phyloP scores from a whole-genome alignment of 2,113 vertebrate species.

The Perccottus glenii region DNA sequence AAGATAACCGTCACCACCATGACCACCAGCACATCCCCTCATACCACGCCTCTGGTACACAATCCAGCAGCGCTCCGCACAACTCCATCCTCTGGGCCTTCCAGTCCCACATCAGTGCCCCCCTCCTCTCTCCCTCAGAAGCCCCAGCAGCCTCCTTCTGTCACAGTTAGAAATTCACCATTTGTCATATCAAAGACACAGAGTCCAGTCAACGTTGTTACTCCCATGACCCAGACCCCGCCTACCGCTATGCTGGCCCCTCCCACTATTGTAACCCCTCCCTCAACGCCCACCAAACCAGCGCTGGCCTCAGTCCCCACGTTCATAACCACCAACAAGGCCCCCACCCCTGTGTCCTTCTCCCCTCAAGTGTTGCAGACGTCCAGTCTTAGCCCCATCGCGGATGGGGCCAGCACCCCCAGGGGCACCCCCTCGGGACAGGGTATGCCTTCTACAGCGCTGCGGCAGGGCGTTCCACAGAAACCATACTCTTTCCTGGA shows the following conservation, averaged over 20 bases:
- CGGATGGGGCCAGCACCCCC: slow-evolving; percentile 58
- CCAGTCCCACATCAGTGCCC: background rate
- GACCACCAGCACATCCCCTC: slow-evolving; percentile 3
- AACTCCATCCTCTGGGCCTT: slow-evolving; percentile 6
- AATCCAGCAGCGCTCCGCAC: background rate
- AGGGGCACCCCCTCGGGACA: slow-evolving; percentile 62
- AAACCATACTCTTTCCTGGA: slow-evolving; percentile 97
- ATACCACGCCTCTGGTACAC: slow-evolving; percentile 1
- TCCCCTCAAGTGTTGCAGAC: slow-evolving; percentile 73
- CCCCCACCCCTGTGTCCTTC: slow-evolving; percentile 53
- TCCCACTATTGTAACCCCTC: slow-evolving; percentile 43
- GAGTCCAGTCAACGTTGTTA: slow-evolving; percentile 75
- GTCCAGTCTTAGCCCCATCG: slow-evolving; percentile 73
- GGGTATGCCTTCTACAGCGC: slow-evolving; percentile 56
- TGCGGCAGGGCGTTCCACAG: slow-evolving; percentile 90
- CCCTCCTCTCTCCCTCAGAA: background rate
- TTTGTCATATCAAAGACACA: slow-evolving; percentile 72
- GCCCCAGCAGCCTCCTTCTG: slow-evolving; percentile 25
- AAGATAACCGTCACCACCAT: slow-evolving; percentile 12
- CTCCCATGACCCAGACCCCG: slow-evolving; percentile 69
- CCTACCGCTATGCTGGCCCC: slow-evolving; percentile 29
- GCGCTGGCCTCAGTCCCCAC: slow-evolving; percentile 51
- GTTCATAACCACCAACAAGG: slow-evolving; percentile 52
- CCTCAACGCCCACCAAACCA: slow-evolving; percentile 64
- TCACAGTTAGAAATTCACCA: slow-evolving; percentile 56